Conservation (phyloP, 2,113 vertebrate genomes). For the Platanista minor region DNA sequence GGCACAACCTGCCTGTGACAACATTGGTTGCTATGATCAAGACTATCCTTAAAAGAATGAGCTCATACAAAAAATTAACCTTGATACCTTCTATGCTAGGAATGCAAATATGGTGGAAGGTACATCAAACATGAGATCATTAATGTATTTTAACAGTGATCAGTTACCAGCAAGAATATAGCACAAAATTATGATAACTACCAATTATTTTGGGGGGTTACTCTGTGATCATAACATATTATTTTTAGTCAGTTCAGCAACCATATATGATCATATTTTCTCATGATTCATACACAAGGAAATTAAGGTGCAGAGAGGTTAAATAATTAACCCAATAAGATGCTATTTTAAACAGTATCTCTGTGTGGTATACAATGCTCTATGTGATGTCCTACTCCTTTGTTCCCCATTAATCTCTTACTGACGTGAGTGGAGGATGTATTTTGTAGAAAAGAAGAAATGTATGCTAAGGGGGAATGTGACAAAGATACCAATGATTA, state of each 20-base stretch:
- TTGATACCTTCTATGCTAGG: background rate
- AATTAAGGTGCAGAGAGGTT: background rate
- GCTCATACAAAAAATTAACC: background rate
- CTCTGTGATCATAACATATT: background rate
- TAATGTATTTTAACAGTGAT: background rate
- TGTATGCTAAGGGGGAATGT: background rate
- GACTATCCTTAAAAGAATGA: background rate
- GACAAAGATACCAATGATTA: background rate
- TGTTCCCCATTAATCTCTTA: background rate
- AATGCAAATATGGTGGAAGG: background rate
- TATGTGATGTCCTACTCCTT: background rate
- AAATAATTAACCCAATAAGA: background rate
- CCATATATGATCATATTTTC: background rate
- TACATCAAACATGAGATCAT: background rate
- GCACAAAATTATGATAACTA: background rate
- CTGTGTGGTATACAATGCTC: background rate
- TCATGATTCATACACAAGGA: background rate
- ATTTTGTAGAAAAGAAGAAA: background rate
- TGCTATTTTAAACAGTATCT: background rate
- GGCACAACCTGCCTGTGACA: background rate
- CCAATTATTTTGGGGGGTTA: background rate
- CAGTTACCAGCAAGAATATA: background rate
- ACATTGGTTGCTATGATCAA: background rate
- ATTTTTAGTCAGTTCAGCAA: background rate
- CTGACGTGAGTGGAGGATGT: background rate